Base-by-base conservation (phyloP, 2,888 invertebrate species). In the Stenotaenia linearis region DNA sequence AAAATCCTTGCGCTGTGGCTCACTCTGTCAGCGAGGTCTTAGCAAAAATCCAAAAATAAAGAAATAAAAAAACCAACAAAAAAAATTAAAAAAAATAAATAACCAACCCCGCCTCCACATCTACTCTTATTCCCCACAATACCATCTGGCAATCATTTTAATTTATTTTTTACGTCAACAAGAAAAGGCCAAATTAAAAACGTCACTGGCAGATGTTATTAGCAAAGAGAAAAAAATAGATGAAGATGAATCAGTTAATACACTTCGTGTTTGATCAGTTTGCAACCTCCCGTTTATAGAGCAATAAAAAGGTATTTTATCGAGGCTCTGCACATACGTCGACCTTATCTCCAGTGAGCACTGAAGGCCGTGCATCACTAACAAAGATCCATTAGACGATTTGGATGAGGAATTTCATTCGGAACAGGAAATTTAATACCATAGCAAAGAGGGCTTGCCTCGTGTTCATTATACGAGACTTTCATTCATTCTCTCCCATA, bases 281-380 rank as follows among this genome's bases (percentile, higher is more conserved):
- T 23, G 74, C 5, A 32, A 45, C 77, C 12, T 50, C 25, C n/a
- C 77, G 12, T 77, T 77, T 77, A 50, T 35, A 25, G 77, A 23
- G 45, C 18, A 40, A 50, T 77, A 77, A 77, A 77, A 50, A 28
- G 23, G 23, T 35, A 25, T 50, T 77, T 77, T 77, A 77, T 77
- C 50, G 50, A 23, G 12, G 25, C 18, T 25, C 25, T 50, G 21
- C 45, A 77, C 45, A 50, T 50, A 77, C 45, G 77, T 77, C 77
- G 77, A 77, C 77, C 77, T 77, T 77, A 77, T 77, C 50, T 77
- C 9, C 30, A 15, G 45, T 37, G 18, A 30, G 25, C 77, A 77
- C 28, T 30, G 77, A 50, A 77, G 40, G 25, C 45, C 45, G 77
- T 35, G 77, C 77, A 77, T 77, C 45, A 23, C 30, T 45, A 40